Conservation (phyloP, 2,797 vertebrate species). For the Calcarius lapponicus region DNA sequence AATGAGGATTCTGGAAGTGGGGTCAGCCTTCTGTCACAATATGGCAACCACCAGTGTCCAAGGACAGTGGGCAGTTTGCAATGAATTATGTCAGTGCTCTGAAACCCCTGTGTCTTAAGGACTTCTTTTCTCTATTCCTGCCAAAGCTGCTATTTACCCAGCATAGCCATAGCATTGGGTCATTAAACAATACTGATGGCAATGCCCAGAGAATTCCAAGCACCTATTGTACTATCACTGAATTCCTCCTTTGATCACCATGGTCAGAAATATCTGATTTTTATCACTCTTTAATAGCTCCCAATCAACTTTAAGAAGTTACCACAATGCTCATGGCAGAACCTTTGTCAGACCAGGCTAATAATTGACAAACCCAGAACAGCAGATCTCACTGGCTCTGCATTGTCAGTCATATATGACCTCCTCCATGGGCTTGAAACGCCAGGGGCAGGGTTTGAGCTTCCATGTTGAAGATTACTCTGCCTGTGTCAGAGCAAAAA, state of each 20-base stretch:
- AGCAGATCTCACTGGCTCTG: conserved; percentile 21
- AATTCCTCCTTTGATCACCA: conserved; percentile 70
- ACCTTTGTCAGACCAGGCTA: conserved; percentile 62
- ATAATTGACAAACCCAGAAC: conserved; percentile 67
- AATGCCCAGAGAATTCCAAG: conserved; percentile 50
- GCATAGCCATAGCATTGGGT: conserved; percentile 49
- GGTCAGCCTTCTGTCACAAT: neutral
- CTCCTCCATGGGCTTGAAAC: neutral
- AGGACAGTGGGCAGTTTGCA: neutral
- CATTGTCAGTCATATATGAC: conserved; percentile 19
- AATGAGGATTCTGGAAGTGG: neutral
- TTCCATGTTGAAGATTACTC: neutral
- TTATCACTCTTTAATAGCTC: conserved; percentile 71
- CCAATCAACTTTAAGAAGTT: conserved; percentile 62
- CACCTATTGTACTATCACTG: conserved; percentile 66
- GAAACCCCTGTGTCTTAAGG: neutral
- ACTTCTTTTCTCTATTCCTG: neutral
- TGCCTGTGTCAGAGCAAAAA: neutral
- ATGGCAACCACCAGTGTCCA: neutral
- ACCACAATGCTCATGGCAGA: conserved; percentile 60
- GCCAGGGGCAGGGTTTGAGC: neutral
- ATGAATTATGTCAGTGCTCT: neutral
- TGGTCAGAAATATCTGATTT: conserved; percentile 72
- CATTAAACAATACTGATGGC: conserved; percentile 72
- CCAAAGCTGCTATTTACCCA: conserved; percentile 45